Percentiles rank a stretch among this genome's conserved stretches.
Evolutionary conservation across 1,140 invertebrate species (phyloP).

Genomic region (Drosophila santomea): DNA sequence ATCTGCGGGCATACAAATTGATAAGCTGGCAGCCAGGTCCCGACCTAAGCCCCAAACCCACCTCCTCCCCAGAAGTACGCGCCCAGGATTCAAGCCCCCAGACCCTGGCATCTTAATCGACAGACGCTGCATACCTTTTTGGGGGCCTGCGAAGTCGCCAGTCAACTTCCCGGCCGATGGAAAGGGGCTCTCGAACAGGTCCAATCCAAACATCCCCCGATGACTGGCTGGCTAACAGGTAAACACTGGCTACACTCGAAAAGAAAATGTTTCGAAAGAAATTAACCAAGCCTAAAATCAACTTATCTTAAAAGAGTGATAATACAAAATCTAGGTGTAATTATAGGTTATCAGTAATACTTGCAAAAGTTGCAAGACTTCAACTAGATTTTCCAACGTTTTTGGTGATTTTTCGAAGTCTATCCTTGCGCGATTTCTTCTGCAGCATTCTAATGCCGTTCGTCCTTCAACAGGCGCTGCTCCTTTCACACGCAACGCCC

Average conservation of each 20-base stretch:
- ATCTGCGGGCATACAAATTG: conserved; percentile 82
- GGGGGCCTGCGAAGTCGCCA: conserved; percentile 59
- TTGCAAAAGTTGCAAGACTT: background rate
- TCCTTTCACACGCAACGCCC: conserved; percentile 77
- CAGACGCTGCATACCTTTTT: conserved; percentile 74
- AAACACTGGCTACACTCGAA: conserved; percentile 60
- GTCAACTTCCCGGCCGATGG: conserved; percentile 31
- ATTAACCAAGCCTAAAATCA: background rate
- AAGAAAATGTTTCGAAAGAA: background rate
- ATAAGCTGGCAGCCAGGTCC: conserved; percentile 69
- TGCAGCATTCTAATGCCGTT: conserved; percentile 72
- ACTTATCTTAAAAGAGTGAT: background rate
- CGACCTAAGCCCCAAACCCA: conserved; percentile 26
- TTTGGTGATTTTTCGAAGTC: conserved; percentile 6
- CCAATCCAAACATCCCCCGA: conserved; percentile 50
- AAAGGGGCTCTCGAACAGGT: conserved; percentile 4
- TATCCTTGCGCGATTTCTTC: conserved; percentile 42
- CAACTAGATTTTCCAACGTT: background rate
- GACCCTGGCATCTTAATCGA: conserved; percentile 75
- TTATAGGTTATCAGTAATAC: no score
- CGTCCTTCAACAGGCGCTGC: conserved; percentile 77
- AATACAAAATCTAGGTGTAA: no score
- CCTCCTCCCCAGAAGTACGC: conserved; percentile 2
- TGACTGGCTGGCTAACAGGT: conserved; percentile 51
- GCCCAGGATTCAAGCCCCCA: background rate